phyloP scores from a whole-genome alignment of 1,140 invertebrate species.

The Oryzaephilus surinamensis region DNA sequence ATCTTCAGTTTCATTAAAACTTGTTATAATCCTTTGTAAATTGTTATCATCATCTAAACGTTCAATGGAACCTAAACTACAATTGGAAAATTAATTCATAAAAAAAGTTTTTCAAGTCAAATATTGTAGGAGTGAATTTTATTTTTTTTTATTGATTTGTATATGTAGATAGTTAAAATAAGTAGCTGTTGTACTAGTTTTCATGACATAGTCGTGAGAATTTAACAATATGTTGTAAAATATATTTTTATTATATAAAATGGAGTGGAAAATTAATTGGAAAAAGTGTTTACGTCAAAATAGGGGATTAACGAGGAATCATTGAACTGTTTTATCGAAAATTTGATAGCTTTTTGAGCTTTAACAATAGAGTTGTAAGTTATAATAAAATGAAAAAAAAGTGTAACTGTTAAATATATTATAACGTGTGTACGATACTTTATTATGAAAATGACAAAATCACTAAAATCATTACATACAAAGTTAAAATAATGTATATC shows the following conservation, averaged over 20 bases:
- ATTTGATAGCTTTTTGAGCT: no score
- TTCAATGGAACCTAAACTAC: slow-evolving; percentile 28
- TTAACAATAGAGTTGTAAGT: no score
- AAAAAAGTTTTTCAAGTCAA: neutral
- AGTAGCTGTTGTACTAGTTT: neutral
- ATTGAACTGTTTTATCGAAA: no score
- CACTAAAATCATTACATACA: no score
- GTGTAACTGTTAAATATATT: no score
- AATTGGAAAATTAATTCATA: slow-evolving; percentile 10
- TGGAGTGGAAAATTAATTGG: no score
- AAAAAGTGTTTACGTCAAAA: no score
- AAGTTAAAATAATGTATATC: no score
- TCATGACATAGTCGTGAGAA: neutral
- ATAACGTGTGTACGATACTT: no score
- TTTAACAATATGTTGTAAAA: neutral
- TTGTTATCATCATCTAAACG: slow-evolving; percentile 30
- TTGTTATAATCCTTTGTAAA: slow-evolving; percentile 29
- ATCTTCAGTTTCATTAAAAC: slow-evolving; percentile 46
- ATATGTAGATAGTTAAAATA: neutral
- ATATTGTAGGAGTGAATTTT: neutral
- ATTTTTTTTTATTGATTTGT: neutral
- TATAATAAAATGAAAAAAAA: no score
- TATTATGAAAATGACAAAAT: no score
- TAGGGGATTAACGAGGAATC: no score
- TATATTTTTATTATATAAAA: neutral